Evolutionary conservation across 2,797 vertebrate genomes (phyloP), one percentile per base, ranked within the genome.

Genomic region (Sebastes diaconus): DNA sequence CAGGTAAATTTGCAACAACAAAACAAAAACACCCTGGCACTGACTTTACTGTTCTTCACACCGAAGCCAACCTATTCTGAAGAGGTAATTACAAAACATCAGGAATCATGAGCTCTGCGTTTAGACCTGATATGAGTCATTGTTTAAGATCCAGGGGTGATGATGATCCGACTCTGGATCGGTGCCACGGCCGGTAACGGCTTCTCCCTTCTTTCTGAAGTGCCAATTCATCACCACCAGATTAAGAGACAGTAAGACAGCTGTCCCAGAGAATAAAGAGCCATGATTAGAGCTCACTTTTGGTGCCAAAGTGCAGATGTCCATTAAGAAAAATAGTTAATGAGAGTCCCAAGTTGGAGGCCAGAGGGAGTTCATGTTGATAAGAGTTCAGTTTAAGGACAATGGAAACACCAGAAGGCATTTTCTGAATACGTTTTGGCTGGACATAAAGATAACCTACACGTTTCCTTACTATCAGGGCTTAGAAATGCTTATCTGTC

Each of bases 181-280:
- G 16, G 69, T 2, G 70, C 75, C 75, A 66, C 60, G 13, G 29
- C 12, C 0, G 1, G 24, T 24, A 61, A 60, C 3, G 32, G 25
- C 52, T 8, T 71, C 73, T 65, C 24, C 46, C 46, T 50, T 2
- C 18, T 60, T 46, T 59, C 63, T 65, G 42, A 73, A 77, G 74
- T 39, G 70, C 71, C 66, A 46, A 77, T 79, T 83, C 75, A 83
- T 75, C 72, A 34, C 25, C 30, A 32, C 16, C 39, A 54, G 36
- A 86, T 69, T 60, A 76, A 74, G 61, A 79, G 79, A 84, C 77
- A 32, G 60, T 16, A 11, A 54, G 75, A 80, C 65, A 73, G 68
- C 76, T 71, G 80, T 82, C 77, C 27, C 68, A 20, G 9, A 69
- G 75, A 80, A 85, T 64, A 39, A 59, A 79, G 65, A 84, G 63